Percentiles rank a stretch among this genome's conserved stretches.
These are phyloP conservation scores for Struthio camelus DNA, from an alignment of 2,113 vertebrate genomes.

Conservation along the genomic window DNA sequence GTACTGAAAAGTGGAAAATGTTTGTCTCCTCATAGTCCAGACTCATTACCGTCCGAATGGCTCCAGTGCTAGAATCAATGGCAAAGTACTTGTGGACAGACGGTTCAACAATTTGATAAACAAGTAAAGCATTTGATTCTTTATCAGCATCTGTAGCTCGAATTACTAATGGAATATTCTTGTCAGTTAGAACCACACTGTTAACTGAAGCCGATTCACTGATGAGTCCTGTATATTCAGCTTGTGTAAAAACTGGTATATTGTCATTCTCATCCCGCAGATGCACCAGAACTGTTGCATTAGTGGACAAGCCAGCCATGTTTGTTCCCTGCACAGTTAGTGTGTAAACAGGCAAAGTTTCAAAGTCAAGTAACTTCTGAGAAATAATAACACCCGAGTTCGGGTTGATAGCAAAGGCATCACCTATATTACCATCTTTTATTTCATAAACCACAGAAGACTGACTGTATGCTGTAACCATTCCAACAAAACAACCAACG, in stretches of 20 bases:
- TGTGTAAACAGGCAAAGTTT: slow-evolving; percentile 81
- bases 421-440: slow-evolving; percentile 86
- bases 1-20: slow-evolving; percentile 91
- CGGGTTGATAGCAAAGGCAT: slow-evolving; percentile 90
- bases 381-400: slow-evolving; percentile 92
- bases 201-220: slow-evolving; percentile 89
- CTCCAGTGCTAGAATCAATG: slow-evolving; percentile 94
- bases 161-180: slow-evolving; percentile 89
- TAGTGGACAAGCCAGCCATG: slow-evolving; percentile 91
- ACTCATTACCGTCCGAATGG: slow-evolving; percentile 83
- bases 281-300: slow-evolving; percentile 85
- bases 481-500: slow-evolving; percentile 86
- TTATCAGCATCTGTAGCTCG: slow-evolving; percentile 88
- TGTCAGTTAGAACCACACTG: slow-evolving; percentile 89
- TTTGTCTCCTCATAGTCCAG: slow-evolving; percentile 91
- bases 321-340: slow-evolving; percentile 92
- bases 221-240: slow-evolving; percentile 87
- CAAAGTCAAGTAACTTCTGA: slow-evolving; percentile 89
- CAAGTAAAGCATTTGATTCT: slow-evolving; percentile 90
- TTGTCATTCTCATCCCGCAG: slow-evolving; percentile 97
- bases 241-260: slow-evolving; percentile 82
- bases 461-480: slow-evolving; percentile 87
- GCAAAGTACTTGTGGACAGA: slow-evolving; percentile 91
- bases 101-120: slow-evolving; percentile 95
- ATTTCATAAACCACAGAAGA: slow-evolving; percentile 95